A percentile compares a stretch with the other conserved stretches of the same genome.
phyloP scores from a whole-genome alignment of 2,888 invertebrate genomes.

The Ornithoptera priamus region DNA sequence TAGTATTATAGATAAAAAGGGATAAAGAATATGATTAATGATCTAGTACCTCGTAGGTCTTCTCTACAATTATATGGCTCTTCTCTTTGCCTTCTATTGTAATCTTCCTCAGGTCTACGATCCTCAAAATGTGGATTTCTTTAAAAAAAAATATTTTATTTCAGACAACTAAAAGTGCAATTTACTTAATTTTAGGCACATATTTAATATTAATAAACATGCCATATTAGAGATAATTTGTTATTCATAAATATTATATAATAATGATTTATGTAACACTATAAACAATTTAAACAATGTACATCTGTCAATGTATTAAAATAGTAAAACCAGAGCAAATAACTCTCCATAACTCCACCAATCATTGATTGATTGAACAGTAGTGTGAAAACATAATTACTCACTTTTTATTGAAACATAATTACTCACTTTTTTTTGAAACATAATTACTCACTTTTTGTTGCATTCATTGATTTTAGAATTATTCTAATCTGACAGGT shows the following conservation, averaged over 20 bases:
- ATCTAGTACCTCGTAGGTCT: slow-evolving; percentile 53
- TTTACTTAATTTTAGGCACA: not conserved
- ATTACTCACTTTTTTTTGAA: no score
- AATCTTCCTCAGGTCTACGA: slow-evolving; percentile 46
- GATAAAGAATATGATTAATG: not conserved
- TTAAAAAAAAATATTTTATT: slow-evolving; percentile 5
- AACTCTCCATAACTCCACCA: no score
- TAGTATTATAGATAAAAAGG: not conserved
- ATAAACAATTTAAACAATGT: no score
- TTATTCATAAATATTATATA: no score
- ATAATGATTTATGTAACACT: no score
- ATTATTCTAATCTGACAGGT: no score
- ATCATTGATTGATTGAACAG: not conserved
- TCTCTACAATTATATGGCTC: slow-evolving; percentile 55
- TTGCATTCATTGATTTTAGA: no score
- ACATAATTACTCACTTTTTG: no score
- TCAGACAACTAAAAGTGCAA: not conserved
- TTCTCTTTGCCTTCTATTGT: slow-evolving; percentile 56
- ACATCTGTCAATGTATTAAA: no score
- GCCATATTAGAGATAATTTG: not conserved
- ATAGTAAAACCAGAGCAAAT: no score
- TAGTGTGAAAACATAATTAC: not conserved
- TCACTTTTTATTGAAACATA: no score
- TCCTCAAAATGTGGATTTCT: slow-evolving; percentile 59
- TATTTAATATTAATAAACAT: not conserved